Evolutionary conservation across 2,113 vertebrate genomes (phyloP), one percentile per base, ranked within the genome.

Genomic region (Ceyx margarethae): DNA sequence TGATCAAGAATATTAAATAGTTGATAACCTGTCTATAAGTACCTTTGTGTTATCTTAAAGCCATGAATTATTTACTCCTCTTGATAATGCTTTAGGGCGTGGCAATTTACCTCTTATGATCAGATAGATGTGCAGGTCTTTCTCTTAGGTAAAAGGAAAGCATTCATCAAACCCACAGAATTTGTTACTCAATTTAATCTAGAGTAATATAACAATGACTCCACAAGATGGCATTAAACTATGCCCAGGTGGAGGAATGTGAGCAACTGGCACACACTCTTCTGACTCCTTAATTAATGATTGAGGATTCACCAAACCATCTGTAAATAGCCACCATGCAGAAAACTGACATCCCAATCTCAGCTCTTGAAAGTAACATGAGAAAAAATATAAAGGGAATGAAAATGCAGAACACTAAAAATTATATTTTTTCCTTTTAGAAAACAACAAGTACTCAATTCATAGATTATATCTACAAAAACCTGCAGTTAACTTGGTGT

Each of bases 161-260:
- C 37, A 31, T 3, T 29, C 3, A 1, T 22, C 42, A 61, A 84
- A 86, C 9, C 22, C 57, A 21, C 14, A 81, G 46, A 56, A 53
- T 18, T 13, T 35, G 15, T 71, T 56, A 5, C 16, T n/a, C 5
- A 4, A 17, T 87, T 85, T 50, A 29, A 65, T 26, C 29, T 45
- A 13, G 23, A 57, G 31, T 15, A 51, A 43, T 81, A 8, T 2
- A 73, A 16, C 28, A 57, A 46, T 9, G 79, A 11, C 17, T 81
- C 92, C 95, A 95, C 83, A 62, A 95, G 83, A 82, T 92, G 92
- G 94, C 89, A 90, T 67, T 69, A 15, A 69, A 43, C 54, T 15
- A 23, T 50, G 1, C 7, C 15, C 51, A 46, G 53, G 42, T 11
- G 53, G 21, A 75, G 33, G 35, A 66, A 40, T 6, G 12, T 0